Percentiles rank a stretch among this genome's conserved stretches.
Conservation (phyloP, 2,113 vertebrate species). For the Corapipo altera region DNA sequence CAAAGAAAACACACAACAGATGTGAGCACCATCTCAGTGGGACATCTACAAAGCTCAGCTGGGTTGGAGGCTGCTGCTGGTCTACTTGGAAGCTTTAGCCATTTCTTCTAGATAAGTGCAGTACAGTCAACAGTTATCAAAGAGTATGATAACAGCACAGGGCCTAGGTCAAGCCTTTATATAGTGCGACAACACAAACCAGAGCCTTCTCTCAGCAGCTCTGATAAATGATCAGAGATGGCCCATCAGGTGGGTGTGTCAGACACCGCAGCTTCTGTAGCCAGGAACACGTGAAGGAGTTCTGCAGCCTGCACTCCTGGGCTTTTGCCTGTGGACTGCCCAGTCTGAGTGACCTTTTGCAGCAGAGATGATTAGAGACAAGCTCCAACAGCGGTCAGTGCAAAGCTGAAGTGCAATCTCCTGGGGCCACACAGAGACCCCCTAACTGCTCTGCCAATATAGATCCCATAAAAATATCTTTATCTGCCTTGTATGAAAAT, state of each 20-base stretch:
- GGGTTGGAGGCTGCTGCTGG: background rate
- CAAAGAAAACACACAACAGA: background rate
- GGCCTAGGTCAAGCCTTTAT: background rate
- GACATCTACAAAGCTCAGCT: background rate
- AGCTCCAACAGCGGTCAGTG: background rate
- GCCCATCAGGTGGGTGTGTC: background rate
- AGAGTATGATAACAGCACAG: background rate
- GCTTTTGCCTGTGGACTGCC: background rate
- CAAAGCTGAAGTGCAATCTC: background rate
- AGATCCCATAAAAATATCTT: background rate
- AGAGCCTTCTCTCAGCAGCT: background rate
- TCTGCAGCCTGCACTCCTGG: background rate
- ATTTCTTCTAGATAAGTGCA: background rate
- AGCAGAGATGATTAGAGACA: background rate
- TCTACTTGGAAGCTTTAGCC: background rate
- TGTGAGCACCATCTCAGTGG: background rate
- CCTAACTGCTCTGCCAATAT: background rate
- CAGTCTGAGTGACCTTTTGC: background rate
- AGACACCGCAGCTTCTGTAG: background rate
- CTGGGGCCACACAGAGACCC: background rate
- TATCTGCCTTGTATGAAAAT: background rate
- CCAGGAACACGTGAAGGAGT: background rate
- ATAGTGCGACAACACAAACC: background rate
- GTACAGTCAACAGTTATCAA: background rate
- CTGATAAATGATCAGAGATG: background rate